phyloP scores from a whole-genome alignment of 2,888 invertebrate genomes.

The Petrolisthes manimaculis region DNA sequence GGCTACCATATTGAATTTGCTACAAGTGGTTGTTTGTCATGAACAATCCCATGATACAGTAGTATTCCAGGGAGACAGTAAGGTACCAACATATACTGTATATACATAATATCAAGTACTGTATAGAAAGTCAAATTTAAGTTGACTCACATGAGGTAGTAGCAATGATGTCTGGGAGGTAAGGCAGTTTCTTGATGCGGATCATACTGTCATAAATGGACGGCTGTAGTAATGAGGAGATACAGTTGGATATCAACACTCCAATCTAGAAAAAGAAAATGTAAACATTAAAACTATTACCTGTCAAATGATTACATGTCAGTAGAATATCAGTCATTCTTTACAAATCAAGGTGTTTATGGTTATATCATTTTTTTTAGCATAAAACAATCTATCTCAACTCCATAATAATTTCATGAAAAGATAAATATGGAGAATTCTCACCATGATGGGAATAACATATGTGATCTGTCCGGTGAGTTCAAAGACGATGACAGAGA shows the following conservation, averaged over 20 bases:
- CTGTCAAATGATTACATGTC: too few species aligned
- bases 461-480: conserved; percentile 99
- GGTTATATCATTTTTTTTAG: background rate
- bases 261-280: conserved; percentile 76
- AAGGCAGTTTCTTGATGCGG: conserved; percentile 95
- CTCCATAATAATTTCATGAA: background rate
- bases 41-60: too few species aligned
- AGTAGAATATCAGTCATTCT: too few species aligned
- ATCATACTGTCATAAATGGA: conserved; percentile 99
- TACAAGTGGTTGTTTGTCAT: too few species aligned
- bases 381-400: background rate
- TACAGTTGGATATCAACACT: conserved; percentile 93
- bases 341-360: background rate
- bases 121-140: background rate
- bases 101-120: too few species aligned
- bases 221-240: conserved; percentile 92
- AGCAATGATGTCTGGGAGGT: conserved; percentile 86
- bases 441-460: conserved; percentile 87
- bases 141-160: conserved; percentile 56
- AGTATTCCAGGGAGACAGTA: too few species aligned
- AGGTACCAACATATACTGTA: too few species aligned
- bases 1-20: background rate
- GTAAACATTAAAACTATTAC: too few species aligned
- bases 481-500: conserved; percentile 97
- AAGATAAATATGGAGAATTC: background rate